Evolutionary conservation across 2,797 vertebrate species (phyloP).

Genomic region (Loris lydekkerianus): DNA sequence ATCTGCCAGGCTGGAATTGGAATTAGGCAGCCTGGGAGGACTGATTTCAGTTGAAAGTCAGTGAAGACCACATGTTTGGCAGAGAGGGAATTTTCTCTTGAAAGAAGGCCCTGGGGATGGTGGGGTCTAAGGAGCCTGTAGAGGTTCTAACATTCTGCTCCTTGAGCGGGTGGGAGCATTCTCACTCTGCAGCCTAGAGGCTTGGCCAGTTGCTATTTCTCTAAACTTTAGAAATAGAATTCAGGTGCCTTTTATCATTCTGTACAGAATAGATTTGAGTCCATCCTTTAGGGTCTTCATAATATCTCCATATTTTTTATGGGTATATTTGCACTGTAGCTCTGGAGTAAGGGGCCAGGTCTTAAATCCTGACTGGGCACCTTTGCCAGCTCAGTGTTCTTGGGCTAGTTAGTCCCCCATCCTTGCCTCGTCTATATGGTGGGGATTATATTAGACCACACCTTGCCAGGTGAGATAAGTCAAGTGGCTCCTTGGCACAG

Average conservation of each 20-base stretch:
- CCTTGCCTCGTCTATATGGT: not conserved
- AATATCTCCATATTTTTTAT: not conserved
- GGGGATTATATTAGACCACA: fast-evolving
- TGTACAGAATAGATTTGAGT: not conserved
- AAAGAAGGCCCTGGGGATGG: not conserved
- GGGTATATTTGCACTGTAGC: fast-evolving
- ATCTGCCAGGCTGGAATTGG: not conserved
- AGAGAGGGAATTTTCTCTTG: not conserved
- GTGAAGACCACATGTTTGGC: not conserved
- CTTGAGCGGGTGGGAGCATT: not conserved
- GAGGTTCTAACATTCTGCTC: not conserved
- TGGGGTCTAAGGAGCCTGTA: not conserved
- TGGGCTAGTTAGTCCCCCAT: not conserved
- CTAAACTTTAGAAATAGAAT: not conserved
- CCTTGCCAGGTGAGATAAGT: not conserved
- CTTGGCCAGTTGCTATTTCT: not conserved
- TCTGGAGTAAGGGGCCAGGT: not conserved
- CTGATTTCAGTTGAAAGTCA: not conserved
- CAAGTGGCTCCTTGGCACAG: not conserved
- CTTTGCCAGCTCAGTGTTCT: not conserved
- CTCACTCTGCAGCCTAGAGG: not conserved
- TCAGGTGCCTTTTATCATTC: not conserved
- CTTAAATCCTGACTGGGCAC: not conserved
- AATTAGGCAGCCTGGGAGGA: not conserved
- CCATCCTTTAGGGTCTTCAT: not conserved